Evolutionary conservation across 92 coral and sea anemone species (phyloP), one percentile per base, ranked within the genome.

Genomic region (Zoanthus sociatus): DNA sequence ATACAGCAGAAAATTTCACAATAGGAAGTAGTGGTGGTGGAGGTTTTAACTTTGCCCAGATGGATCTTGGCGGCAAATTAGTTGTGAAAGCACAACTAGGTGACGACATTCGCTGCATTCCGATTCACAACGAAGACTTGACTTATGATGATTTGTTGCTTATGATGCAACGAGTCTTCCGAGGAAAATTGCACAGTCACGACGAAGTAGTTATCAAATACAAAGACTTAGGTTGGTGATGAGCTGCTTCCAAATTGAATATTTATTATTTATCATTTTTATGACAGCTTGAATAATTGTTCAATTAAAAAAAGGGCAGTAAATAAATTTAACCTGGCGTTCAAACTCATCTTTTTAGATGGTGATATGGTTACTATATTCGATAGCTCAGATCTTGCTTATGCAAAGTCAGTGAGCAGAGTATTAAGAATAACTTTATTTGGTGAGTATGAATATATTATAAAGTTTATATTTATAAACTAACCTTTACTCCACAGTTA

Each of bases 111-210:
- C 89, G 99, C 55, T 87, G 97, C 86, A 97, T 97, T 86, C 99
- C 99, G 11, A 97, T 97, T 55, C 99, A 94, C 95, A 97, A 97
- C 83, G 99, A 97, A 92, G 99, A 97, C 67, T 74, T 97, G 47
- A 97, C 99, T 33, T 97, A 97, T 71, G 99, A 97, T 78, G 99
- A 97, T 33, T 87, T 97, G 47, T 85, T 97, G 11, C 88, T 97
- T 61, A 97, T 97, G 99, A 97, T 97, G 99, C 99, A 97, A 70
- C 86, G 99, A 84, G 99, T 97, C 4, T 97, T 93, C 83, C 91
- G 92, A 7, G 99, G 99, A 14, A 90, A 93, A 75, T 87, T 97
- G 30, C 94, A 90, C 54, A 95, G 92, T 66, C 87, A 90, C 47
- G 99, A 97, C 79, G 99, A 97, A 79, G 98, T 97, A 48, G 91